These are phyloP conservation scores for Danio albolineatus DNA, from an alignment of 2,797 vertebrate genomes.

Conservation along the genomic window DNA sequence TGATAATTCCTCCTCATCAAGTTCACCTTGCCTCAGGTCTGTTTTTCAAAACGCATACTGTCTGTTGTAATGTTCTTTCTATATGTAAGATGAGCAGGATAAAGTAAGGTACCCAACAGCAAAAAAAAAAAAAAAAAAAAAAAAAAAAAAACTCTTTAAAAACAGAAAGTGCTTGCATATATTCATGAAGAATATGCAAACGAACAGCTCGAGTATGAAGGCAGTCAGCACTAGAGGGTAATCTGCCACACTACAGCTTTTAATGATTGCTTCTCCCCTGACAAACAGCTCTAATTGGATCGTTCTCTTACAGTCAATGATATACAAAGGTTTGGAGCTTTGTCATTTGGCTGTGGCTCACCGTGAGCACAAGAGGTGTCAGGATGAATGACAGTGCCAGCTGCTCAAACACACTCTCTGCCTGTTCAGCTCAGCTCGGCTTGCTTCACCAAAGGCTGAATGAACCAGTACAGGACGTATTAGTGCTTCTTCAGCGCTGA, in stretches of 20 bases:
- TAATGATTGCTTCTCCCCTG: conserved; percentile 57
- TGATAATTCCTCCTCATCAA: not conserved
- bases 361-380: conserved; percentile 53
- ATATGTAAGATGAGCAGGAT: not conserved
- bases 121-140: not conserved
- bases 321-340: conserved; percentile 61
- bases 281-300: conserved; percentile 70
- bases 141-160: not conserved
- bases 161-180: conserved; percentile 6
- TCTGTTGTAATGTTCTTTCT: not conserved
- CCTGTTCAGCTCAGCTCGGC: conserved; percentile 16
- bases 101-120: conserved; percentile 4
- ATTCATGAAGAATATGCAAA: conserved; percentile 14
- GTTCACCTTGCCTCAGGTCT: conserved; percentile 4
- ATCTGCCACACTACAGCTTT: conserved; percentile 43
- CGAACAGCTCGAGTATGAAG: conserved; percentile 4
- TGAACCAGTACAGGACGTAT: conserved; percentile 47
- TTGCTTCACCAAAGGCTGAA: conserved; percentile 14
- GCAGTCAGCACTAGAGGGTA: conserved; percentile 10
- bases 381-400: conserved; percentile 57
- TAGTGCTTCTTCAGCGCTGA: conserved; percentile 58
- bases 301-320: conserved; percentile 58
- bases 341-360: conserved; percentile 60
- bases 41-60: conserved; percentile 20
- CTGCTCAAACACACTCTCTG: conserved; percentile 53